Conservation (phyloP, 2,888 invertebrate species). For the Onchidella celtica region DNA sequence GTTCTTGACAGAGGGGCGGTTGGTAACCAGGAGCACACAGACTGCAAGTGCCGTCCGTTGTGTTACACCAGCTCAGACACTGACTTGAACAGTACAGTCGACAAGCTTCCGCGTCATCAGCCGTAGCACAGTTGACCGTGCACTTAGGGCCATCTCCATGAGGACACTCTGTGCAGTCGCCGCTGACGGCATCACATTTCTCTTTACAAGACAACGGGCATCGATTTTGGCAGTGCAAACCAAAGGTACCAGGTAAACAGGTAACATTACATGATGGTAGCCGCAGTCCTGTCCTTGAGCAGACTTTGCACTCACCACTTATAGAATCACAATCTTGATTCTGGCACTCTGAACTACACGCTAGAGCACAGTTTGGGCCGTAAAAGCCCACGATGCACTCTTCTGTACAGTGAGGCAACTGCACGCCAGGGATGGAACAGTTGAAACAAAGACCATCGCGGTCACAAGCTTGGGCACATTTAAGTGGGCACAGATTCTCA, state of each 20-base stretch:
- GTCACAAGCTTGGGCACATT: conserved; percentile 8
- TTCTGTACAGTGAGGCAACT: conserved; percentile 20
- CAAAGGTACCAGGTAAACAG: conserved; percentile 26
- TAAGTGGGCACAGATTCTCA: not conserved
- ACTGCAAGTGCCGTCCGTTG: not conserved
- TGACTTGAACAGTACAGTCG: conserved; percentile 21
- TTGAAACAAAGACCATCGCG: not conserved
- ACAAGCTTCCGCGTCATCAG: conserved; percentile 8
- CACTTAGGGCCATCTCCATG: conserved; percentile 16
- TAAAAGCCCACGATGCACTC: not conserved
- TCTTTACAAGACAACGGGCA: conserved; percentile 27
- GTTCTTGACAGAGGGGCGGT: conserved; percentile 16
- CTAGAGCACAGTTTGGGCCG: conserved; percentile 4
- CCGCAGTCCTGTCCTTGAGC: not conserved
- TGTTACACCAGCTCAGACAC: conserved; percentile 40
- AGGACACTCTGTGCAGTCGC: conserved; percentile 5
- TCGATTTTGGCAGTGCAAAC: conserved; percentile 14
- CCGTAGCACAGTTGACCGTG: conserved; percentile 31
- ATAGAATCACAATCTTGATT: not conserved
- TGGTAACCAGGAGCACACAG: conserved; percentile 29
- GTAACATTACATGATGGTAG: conserved; percentile 1
- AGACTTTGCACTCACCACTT: conserved; percentile 20
- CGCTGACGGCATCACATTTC: conserved; percentile 12
- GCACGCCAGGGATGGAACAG: conserved; percentile 24
- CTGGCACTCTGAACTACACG: not conserved